Conservation (phyloP, 92 coral and sea anemone species). For the Zoanthus sociatus region DNA sequence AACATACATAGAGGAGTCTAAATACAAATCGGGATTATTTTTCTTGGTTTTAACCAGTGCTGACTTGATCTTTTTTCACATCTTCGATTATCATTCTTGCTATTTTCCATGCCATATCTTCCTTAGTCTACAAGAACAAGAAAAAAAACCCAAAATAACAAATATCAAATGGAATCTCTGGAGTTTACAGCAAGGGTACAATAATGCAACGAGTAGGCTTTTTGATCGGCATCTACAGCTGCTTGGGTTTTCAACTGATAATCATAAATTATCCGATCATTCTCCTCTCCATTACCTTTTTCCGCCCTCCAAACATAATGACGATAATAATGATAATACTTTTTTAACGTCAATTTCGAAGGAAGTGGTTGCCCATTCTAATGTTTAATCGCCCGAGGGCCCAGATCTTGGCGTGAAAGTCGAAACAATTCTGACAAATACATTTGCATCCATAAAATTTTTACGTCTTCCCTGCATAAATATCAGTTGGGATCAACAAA, state of each 20-base stretch:
- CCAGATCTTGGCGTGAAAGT: too few species aligned
- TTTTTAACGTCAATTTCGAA: too few species aligned
- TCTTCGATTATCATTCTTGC: slow-evolving; percentile 98
- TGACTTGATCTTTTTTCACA: slow-evolving; percentile 81
- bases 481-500: too few species aligned
- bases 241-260: too few species aligned
- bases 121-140: slow-evolving; percentile 76
- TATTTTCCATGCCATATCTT: slow-evolving; percentile 98
- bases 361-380: too few species aligned
- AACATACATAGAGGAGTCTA: neutral
- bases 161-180: neutral
- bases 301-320: neutral
- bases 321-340: too few species aligned
- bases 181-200: neutral
- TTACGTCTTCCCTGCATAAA: too few species aligned
- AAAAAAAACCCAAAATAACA: neutral
- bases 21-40: neutral
- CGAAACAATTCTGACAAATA: too few species aligned
- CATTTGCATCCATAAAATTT: neutral
- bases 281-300: too few species aligned
- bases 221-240: neutral
- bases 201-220: too few species aligned
- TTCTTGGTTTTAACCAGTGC: neutral
- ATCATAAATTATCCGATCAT: too few species aligned
- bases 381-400: too few species aligned